Evolutionary conservation across 2,113 vertebrate genomes (phyloP).

Genomic region (Excalfactoria chinensis): DNA sequence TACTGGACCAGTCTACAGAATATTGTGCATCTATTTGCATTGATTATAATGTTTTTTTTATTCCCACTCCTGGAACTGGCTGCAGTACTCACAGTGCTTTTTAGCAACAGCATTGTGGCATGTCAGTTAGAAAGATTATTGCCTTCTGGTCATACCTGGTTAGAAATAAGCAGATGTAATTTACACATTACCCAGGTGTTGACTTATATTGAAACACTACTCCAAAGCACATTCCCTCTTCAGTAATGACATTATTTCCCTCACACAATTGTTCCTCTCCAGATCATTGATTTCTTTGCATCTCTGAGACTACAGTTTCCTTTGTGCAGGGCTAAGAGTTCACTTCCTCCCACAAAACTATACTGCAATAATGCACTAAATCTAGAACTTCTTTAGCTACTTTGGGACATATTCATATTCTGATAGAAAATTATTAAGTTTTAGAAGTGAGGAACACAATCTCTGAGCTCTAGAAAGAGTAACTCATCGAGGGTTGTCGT

Average conservation of each 20-base stretch:
- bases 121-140: background rate
- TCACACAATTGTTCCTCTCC: background rate
- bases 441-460: background rate
- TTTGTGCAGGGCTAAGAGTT: background rate
- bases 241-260: background rate
- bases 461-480: background rate
- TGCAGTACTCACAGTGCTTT: background rate
- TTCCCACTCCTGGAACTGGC: background rate
- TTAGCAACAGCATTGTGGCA: background rate
- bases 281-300: background rate
- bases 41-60: constrained; percentile 20
- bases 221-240: background rate
- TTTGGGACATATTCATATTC: background rate
- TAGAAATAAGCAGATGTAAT: background rate
- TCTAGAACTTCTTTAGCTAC: background rate
- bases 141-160: background rate
- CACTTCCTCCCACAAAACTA: background rate
- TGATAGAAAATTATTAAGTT: background rate
- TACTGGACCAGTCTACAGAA: constrained; percentile 30
- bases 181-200: background rate
- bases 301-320: background rate
- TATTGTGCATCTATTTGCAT: constrained; percentile 39
- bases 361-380: background rate
- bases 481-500: background rate
- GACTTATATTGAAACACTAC: background rate